phyloP scores from a whole-genome alignment of 2,797 vertebrate genomes.

The Corythornis leucogaster region DNA sequence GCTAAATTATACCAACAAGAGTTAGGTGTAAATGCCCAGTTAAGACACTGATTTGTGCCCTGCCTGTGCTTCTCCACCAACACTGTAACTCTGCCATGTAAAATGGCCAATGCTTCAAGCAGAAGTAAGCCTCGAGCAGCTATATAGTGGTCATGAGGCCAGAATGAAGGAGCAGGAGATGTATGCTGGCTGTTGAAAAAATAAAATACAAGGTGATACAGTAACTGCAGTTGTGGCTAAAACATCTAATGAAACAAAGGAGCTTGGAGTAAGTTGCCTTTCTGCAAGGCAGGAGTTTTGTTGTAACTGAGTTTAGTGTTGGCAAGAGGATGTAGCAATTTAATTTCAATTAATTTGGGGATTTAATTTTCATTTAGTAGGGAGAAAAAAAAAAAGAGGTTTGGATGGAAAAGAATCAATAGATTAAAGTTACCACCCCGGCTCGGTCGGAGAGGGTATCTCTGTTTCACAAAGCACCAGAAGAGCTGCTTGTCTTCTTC shows the following conservation, averaged over 20 bases:
- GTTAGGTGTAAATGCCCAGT: not conserved
- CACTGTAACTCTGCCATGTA: not conserved
- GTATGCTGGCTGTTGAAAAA: not conserved
- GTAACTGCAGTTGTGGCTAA: not conserved
- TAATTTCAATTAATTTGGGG: not conserved
- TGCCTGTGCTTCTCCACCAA: not conserved
- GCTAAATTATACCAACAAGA: not conserved
- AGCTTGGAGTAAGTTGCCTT: not conserved
- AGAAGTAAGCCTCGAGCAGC: not conserved
- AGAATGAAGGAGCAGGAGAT: not conserved
- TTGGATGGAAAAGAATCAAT: not conserved
- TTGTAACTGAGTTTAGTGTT: not conserved
- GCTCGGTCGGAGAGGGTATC: accelerated
- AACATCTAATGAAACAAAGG: not conserved
- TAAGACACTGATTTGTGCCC: not conserved
- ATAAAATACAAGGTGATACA: not conserved
- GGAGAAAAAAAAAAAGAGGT: not conserved
- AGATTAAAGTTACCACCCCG: not conserved
- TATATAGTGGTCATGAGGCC: not conserved
- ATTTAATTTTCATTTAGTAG: not conserved
- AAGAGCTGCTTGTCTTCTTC: not conserved
- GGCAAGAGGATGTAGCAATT: not conserved
- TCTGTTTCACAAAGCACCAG: not conserved
- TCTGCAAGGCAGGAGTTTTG: not conserved
- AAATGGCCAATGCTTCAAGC: not conserved